Percentiles rank a stretch among this genome's conserved stretches.
phyloP scores from a whole-genome alignment of 2,113 vertebrate genomes.

The Sorex fumeus region DNA sequence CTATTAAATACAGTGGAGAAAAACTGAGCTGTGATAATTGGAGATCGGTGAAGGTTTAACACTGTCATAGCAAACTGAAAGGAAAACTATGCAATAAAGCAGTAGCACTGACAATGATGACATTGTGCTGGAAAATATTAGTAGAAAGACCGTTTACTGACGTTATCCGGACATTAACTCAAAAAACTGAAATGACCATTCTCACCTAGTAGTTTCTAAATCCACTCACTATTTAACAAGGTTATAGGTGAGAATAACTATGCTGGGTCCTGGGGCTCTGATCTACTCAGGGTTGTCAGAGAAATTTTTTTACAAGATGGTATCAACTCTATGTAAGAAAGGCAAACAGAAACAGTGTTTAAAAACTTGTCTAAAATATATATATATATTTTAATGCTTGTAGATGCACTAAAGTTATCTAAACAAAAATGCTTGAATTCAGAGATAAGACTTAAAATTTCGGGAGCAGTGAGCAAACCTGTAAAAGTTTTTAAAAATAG shows the following conservation, averaged over 20 bases:
- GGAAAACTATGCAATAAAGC: neutral
- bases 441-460: conserved; percentile 30
- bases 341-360: neutral
- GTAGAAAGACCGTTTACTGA: neutral
- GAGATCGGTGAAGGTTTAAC: neutral
- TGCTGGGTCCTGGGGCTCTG: neutral
- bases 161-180: neutral
- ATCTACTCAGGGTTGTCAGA: neutral
- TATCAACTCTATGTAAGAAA: neutral
- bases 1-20: neutral
- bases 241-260: neutral
- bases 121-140: neutral
- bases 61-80: neutral
- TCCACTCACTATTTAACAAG: neutral
- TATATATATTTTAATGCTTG: neutral
- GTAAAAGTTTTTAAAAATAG: conserved; percentile 47
- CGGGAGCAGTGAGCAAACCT: conserved; percentile 13
- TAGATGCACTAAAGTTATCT: neutral
- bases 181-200: neutral
- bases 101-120: neutral
- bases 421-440: conserved; percentile 50
- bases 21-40: neutral
- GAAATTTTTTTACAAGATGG: neutral
- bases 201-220: neutral
- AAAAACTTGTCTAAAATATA: too few species aligned